These are phyloP conservation scores for Ormyrus rosae DNA, from an alignment of 2,888 invertebrate genomes.

Conservation along the genomic window DNA sequence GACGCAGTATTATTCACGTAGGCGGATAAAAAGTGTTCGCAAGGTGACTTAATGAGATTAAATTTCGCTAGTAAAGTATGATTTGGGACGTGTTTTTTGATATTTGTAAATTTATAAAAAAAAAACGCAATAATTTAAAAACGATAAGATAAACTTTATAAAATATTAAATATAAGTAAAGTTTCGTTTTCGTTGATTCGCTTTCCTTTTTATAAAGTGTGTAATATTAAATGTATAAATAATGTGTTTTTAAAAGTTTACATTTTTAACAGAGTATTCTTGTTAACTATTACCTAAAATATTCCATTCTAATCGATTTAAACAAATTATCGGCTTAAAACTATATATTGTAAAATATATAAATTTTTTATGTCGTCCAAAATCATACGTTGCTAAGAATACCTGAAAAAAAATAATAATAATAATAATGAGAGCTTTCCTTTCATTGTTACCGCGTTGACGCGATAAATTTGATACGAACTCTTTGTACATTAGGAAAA, in stretches of 20 bases:
- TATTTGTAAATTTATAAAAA: slow-evolving; percentile 17
- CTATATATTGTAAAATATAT: slow-evolving; percentile 18
- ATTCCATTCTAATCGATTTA: not conserved
- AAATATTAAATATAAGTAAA: slow-evolving; percentile 1
- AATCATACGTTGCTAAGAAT: slow-evolving; percentile 37
- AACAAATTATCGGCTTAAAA: slow-evolving; percentile 20
- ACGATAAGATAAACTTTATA: not conserved
- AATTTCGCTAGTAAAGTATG: slow-evolving; percentile 38
- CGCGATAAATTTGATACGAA: slow-evolving; percentile 54
- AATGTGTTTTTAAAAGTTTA: not conserved
- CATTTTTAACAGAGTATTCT: not conserved
- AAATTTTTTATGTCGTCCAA: slow-evolving; percentile 33
- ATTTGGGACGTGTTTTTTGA: slow-evolving; percentile 35
- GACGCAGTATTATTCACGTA: slow-evolving; percentile 46
- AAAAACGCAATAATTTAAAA: slow-evolving; percentile 44
- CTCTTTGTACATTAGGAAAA: slow-evolving; percentile 57
- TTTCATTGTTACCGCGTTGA: slow-evolving; percentile 56
- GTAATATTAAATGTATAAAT: slow-evolving; percentile 6
- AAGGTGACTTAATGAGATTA: slow-evolving; percentile 9
- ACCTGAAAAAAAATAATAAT: slow-evolving; percentile 31
- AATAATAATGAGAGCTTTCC: slow-evolving; percentile 51
- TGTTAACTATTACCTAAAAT: not conserved
- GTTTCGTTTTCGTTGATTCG: not conserved
- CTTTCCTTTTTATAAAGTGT: too few relatives aligned
- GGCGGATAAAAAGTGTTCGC: slow-evolving; percentile 42